Evolutionary conservation across 1,140 invertebrate species (phyloP), one percentile per base, ranked within the genome.

Genomic region (Diplogasteroides magnus): DNA sequence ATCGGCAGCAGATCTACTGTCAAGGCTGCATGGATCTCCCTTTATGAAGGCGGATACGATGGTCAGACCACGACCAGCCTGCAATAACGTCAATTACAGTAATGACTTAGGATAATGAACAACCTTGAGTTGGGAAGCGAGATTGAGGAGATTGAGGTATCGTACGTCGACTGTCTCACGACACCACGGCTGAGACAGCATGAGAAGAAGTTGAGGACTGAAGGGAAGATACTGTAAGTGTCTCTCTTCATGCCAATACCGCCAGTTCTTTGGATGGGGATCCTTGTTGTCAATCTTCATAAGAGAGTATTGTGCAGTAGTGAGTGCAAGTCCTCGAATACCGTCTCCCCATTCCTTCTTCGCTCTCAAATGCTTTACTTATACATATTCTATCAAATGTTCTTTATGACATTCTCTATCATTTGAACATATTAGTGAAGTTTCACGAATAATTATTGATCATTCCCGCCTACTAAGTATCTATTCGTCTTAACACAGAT

Each of bases 261-360:
- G 60, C 78, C 78, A 80, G 68, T 80, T 80, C 66, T 80, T 80
- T 11, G 78, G 78, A 72, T 80, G 80, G 31, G 78, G 69, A n/a
- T 80, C 78, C 57, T 82, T 79, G 23, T 83, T 81, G 55, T 75
- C 72, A 62, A 83, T 80, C 60, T 78, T 76, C 79, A 83, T 82
- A 2, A 99, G 85, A 0, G 93, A 94, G 84, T 91, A 98, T 63
- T 93, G 87, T 14, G 97, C 97, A 1, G 96, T 96, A 0, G 93
- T 97, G 32, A 99, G 87, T 0, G 95, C 94, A 71, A 99, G 86
- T 87, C 97, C 97, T 55, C 94, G 87, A 69, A 98, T 93, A 61
- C 96, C 97, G 88, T 99, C 96, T 71, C 97, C 97, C 97, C 97
- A 99, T 88, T 99, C 97, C 82, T 98, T 98, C 84, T 98, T 95